Base-by-base conservation (phyloP, 1,140 invertebrate species). In the Formica selysi region DNA sequence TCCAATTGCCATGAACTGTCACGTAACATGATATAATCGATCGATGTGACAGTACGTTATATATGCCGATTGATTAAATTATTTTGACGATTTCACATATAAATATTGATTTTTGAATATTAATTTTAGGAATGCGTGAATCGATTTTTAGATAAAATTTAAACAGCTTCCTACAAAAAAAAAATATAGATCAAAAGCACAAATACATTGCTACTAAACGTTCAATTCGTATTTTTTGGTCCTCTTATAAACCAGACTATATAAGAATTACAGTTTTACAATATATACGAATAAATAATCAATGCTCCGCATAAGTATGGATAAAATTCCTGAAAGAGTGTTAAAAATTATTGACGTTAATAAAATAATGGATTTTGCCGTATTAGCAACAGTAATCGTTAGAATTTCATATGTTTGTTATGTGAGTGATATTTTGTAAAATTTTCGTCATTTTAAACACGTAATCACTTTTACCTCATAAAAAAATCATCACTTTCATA, bases 141-240 rank as follows among this genome's bases (percentile, higher is more conserved):
- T 3, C 2, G 3, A 10, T 11, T 65, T 62, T 41, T 26, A 54
- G 67, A 48, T 19, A 29, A 29, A 29, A 13, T 4, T 44, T 67
- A 1, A 68, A n/a, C 32, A 57, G 2, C 41, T 67, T n/a, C 2
- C 7, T 44, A 38, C 8, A 10, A 68, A 26, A 16, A 54, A 65
- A 62, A 78, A 19, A 78, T 48, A 78, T n/a, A 19, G 3, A n/a
- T 78, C 41, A 19, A 32, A 76, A 64, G 13, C 16, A 64, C 16
- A 44, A 73, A 73, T 32, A 54, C 29, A 10, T 73, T 8, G 29
- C 10, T 32, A 16, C 13, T 54, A 51, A 74, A 7, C 32, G 10
- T 22, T 22, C 32, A 57, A n/a, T 61, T 73, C 11, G 57, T 29
- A 26, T 54, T 22, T 29, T 7, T 54, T 73, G 4, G 13, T 48